Evolutionary conservation across 2,113 vertebrate genomes (phyloP).

Genomic region (Tachysurus vachellii): DNA sequence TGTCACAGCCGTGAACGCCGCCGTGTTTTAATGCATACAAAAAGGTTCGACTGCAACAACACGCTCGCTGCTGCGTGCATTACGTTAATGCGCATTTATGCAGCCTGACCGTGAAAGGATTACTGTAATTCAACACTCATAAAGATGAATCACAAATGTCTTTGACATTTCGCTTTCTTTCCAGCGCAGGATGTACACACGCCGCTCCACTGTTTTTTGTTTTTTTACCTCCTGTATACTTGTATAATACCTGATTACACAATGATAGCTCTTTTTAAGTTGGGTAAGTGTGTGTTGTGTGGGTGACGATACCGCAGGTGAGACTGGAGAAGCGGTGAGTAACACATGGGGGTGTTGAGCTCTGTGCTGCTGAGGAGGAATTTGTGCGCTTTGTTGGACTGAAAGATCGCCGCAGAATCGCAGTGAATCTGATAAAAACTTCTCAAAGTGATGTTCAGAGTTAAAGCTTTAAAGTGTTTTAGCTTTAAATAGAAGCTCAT

Average conservation of each 20-base stretch:
- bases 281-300: constrained; percentile 31
- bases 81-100: constrained; percentile 62
- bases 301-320: constrained; percentile 13
- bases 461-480: neutral
- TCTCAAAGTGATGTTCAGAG: neutral
- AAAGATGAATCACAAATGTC: constrained; percentile 61
- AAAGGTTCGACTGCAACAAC: constrained; percentile 62
- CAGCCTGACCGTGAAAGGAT: constrained; percentile 50
- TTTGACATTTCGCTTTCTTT: constrained; percentile 42
- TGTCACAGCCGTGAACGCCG: constrained; percentile 62
- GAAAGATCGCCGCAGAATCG: neutral
- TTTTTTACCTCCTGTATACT: neutral
- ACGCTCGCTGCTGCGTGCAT: constrained; percentile 62
- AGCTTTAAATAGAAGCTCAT: neutral
- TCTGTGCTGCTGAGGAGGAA: neutral
- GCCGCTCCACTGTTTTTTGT: neutral
- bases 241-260: constrained; percentile 47
- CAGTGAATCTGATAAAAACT: neutral
- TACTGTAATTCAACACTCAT: constrained; percentile 65
- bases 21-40: constrained; percentile 53
- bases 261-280: constrained; percentile 22
- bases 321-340: constrained; percentile 3
- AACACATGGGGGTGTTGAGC: neutral
- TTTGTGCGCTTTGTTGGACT: too few relatives aligned
- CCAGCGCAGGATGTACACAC: constrained; percentile 28